Conservation (phyloP, 2,113 vertebrate species). For the Bos javanicus region DNA sequence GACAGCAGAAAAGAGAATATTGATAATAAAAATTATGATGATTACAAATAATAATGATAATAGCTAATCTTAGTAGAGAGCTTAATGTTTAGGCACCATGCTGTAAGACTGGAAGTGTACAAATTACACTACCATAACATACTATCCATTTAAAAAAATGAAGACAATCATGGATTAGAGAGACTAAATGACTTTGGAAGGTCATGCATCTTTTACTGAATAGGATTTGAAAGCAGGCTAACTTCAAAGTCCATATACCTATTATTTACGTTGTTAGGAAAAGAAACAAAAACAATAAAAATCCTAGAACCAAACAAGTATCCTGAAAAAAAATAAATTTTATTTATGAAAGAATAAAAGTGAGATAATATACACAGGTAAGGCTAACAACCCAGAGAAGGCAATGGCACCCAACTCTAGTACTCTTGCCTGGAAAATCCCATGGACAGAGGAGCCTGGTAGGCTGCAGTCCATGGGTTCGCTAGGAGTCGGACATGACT, state of each 20-base stretch:
- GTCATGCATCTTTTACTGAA: neutral
- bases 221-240: neutral
- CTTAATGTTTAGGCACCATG: neutral
- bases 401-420: too few species aligned
- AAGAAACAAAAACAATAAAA: neutral
- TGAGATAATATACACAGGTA: neutral
- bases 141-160: neutral
- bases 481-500: too few species aligned
- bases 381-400: neutral
- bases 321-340: neutral
- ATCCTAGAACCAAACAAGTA: neutral
- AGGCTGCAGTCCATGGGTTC: too few species aligned
- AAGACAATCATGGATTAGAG: neutral
- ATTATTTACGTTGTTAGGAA: neutral
- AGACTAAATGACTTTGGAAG: neutral
- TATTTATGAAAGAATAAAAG: neutral
- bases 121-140: neutral
- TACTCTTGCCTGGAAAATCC: too few species aligned
- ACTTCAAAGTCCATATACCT: neutral
- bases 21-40: neutral
- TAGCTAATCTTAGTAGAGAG: neutral
- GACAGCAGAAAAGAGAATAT: neutral
- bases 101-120: neutral
- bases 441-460: too few species aligned
- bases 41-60: neutral